Percentiles rank a stretch among this genome's conserved stretches.
Conservation (phyloP, 2,888 invertebrate genomes). For the Stegophylla sp. region DNA sequence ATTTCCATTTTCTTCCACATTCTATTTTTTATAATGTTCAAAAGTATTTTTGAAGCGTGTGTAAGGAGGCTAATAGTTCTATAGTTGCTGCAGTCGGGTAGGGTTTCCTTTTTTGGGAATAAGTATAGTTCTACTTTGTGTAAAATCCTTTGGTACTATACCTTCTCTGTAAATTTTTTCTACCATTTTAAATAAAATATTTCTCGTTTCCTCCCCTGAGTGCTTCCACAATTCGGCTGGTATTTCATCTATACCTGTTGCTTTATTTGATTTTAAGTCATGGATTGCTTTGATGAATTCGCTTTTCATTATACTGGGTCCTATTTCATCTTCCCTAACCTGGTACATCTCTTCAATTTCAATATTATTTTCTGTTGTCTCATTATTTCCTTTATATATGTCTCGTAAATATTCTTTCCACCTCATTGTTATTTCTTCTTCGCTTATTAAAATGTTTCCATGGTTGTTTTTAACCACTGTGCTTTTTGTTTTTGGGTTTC, state of each 20-base stretch:
- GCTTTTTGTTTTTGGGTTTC: neutral
- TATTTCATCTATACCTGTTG: slow-evolving; percentile 40
- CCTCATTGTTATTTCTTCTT: neutral
- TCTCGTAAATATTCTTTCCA: slow-evolving; percentile 6
- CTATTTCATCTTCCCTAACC: slow-evolving; percentile 5
- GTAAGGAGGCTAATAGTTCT: slow-evolving; percentile 14
- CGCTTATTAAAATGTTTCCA: slow-evolving; percentile 4
- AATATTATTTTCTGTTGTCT: slow-evolving; percentile 2
- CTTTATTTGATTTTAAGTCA: slow-evolving; percentile 34
- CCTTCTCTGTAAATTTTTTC: slow-evolving; percentile 21
- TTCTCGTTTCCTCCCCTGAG: neutral
- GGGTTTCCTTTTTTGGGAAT: slow-evolving; percentile 24
- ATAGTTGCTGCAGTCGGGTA: slow-evolving; percentile 8
- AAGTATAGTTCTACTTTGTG: slow-evolving; percentile 5
- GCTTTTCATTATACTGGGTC: slow-evolving; percentile 33
- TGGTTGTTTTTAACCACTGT: neutral
- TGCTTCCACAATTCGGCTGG: slow-evolving; percentile 31
- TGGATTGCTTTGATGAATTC: slow-evolving; percentile 26
- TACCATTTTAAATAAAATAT: slow-evolving; percentile 13
- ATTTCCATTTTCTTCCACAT: slow-evolving; percentile 3
- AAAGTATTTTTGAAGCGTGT: slow-evolving; percentile 7
- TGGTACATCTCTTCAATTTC: neutral
- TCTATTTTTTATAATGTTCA: slow-evolving; percentile 14
- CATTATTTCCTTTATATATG: slow-evolving; percentile 4
- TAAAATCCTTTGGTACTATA: slow-evolving; percentile 14